A percentile compares a stretch with the other conserved stretches of the same genome.
phyloP scores from a whole-genome alignment of 2,888 invertebrate species.

The Clanis bilineata region DNA sequence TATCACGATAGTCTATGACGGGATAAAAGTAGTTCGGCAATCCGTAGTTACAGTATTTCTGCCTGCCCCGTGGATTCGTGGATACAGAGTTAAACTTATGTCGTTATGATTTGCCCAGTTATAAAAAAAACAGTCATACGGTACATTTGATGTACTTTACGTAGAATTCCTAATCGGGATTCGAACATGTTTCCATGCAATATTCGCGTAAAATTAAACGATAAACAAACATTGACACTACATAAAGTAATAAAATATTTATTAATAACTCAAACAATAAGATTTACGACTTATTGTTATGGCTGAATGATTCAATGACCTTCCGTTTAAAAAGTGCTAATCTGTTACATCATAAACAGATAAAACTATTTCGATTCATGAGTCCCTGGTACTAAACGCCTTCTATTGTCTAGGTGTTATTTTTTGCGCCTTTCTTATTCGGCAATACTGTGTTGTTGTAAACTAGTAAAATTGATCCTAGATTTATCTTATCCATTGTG shows the following conservation, averaged over 20 bases:
- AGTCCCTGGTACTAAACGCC: neutral
- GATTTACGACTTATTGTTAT: neutral
- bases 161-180: too few species aligned
- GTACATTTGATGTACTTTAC: too few species aligned
- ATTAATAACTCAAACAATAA: neutral
- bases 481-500: slow-evolving; percentile 33
- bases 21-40: too few species aligned
- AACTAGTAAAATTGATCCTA: slow-evolving; percentile 13
- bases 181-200: too few species aligned
- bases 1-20: too few species aligned
- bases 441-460: neutral
- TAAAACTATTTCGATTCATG: neutral
- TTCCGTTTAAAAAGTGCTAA: slow-evolving; percentile 1
- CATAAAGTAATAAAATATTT: neutral
- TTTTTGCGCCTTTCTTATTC: slow-evolving; percentile 17
- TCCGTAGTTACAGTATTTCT: too few species aligned
- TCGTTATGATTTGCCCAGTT: too few species aligned
- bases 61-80: too few species aligned
- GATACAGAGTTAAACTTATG: too few species aligned
- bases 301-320: slow-evolving; percentile 3
- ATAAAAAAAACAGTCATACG: too few species aligned
- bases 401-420: slow-evolving; percentile 15
- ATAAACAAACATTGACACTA: neutral
- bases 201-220: too few species aligned
- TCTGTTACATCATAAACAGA: neutral